Evolutionary conservation across 1,140 invertebrate genomes (phyloP).

Genomic region (Mamestra configurata): DNA sequence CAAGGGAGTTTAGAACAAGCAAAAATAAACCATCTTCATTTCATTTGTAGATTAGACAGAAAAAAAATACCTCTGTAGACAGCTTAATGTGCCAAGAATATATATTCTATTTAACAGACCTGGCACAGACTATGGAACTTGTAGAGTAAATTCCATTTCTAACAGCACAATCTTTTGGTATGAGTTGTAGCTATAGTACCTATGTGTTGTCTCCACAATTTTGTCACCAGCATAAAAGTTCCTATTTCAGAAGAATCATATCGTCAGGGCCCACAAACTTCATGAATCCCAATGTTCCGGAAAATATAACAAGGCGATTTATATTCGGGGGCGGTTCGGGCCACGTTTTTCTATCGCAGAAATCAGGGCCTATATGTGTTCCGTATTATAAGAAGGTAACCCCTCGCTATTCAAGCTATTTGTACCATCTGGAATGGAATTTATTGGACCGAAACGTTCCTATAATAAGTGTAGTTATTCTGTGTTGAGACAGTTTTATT

Average conservation of each 20-base stretch:
- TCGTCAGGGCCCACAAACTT: constrained; percentile 81
- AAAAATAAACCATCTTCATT: too few relatives aligned
- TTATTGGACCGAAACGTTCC: constrained; percentile 43
- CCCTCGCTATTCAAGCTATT: constrained; percentile 46
- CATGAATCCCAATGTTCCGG: constrained; percentile 87
- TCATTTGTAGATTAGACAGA: background rate
- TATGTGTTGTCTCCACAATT: constrained; percentile 46
- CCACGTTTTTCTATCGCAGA: constrained; percentile 81
- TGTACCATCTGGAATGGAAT: constrained; percentile 47
- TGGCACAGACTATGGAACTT: background rate
- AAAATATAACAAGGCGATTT: constrained; percentile 87
- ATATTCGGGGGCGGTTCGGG: constrained; percentile 82
- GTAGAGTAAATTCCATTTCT: background rate
- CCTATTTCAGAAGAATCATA: constrained; percentile 64
- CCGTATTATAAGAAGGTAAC: constrained; percentile 45
- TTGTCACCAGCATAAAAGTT: constrained; percentile 49
- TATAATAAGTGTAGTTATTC: constrained; percentile 16
- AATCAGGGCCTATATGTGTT: constrained; percentile 72
- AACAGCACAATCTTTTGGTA: background rate
- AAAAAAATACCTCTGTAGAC: background rate
- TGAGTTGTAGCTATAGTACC: background rate
- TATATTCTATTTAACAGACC: background rate
- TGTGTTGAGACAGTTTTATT: background rate
- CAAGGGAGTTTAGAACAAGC: too few relatives aligned
- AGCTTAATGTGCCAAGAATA: background rate